Conservation (phyloP, 2,113 vertebrate species). For the Tupaia chinensis region DNA sequence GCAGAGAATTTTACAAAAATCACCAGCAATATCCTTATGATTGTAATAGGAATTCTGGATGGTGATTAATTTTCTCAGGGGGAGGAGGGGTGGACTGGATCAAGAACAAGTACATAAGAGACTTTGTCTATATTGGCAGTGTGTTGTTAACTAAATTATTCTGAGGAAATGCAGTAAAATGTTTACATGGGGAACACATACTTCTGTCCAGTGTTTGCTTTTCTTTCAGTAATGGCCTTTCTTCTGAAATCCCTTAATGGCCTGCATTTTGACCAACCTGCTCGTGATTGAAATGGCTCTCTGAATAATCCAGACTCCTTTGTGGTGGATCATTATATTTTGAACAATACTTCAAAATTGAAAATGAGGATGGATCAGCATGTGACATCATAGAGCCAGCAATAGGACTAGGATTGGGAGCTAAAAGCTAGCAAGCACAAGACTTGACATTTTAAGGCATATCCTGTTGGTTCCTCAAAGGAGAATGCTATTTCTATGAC, state of each 20-base stretch:
- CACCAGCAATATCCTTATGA: neutral
- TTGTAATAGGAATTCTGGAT: neutral
- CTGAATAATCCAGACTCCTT: neutral
- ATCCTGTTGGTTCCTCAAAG: neutral
- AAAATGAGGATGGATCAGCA: neutral
- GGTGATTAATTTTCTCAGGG: neutral
- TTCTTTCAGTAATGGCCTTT: constrained; percentile 32
- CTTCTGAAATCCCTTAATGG: neutral
- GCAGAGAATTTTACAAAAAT: neutral
- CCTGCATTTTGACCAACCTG: neutral
- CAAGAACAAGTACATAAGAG: neutral
- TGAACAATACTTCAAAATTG: constrained; percentile 31
- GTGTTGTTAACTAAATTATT: neutral
- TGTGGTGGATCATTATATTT: neutral
- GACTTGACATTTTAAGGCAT: neutral
- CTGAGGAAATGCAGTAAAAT: neutral
- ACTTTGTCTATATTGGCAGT: neutral
- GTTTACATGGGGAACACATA: neutral
- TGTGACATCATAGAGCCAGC: neutral
- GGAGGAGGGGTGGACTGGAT: too few species aligned
- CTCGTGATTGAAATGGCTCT: neutral
- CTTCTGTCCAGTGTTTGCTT: neutral
- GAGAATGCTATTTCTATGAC: neutral
- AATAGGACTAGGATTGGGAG: neutral
- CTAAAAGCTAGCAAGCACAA: neutral